Percentiles rank a stretch among this genome's conserved stretches.
Evolutionary conservation across 2,797 vertebrate species (phyloP).

Genomic region (Coregonus sp.): DNA sequence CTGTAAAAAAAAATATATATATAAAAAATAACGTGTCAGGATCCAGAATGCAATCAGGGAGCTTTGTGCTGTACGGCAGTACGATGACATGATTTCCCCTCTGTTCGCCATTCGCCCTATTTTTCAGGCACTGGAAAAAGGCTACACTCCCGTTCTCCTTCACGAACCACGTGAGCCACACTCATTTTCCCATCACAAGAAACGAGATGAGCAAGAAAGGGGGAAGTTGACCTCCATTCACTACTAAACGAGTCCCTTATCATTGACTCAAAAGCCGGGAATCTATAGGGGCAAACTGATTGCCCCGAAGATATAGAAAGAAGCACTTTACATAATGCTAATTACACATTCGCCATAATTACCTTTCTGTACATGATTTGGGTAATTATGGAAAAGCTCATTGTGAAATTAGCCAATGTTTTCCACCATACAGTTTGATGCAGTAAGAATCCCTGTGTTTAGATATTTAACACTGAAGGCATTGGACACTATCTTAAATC

Average conservation of each 20-base stretch:
- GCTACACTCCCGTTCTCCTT: constrained; percentile 33
- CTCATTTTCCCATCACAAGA: constrained; percentile 39
- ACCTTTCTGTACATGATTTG: constrained; percentile 61
- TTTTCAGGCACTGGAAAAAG: constrained; percentile 58
- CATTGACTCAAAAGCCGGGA: constrained; percentile 52
- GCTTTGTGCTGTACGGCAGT: constrained; percentile 70
- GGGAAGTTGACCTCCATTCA: constrained; percentile 62
- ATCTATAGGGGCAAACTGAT: constrained; percentile 67
- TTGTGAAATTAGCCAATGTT: constrained; percentile 66
- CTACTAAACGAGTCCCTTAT: constrained; percentile 55
- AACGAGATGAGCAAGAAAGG: constrained; percentile 52
- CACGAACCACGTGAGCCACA: constrained; percentile 40
- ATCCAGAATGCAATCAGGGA: constrained; percentile 77
- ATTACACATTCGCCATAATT: constrained; percentile 78
- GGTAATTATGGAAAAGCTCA: constrained; percentile 73
- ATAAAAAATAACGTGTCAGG: constrained; percentile 51
- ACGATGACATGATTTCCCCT: constrained; percentile 69
- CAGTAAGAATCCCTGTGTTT: background rate
- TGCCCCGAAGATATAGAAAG: constrained; percentile 65
- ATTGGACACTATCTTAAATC: background rate
- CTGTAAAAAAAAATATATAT: constrained; percentile 29
- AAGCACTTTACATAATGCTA: constrained; percentile 75
- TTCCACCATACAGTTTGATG: constrained; percentile 17
- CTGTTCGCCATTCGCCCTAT: constrained; percentile 49
- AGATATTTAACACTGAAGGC: background rate